Evolutionary conservation across 2,113 vertebrate genomes (phyloP), one percentile per base, ranked within the genome.

Genomic region (Equus quagga): DNA sequence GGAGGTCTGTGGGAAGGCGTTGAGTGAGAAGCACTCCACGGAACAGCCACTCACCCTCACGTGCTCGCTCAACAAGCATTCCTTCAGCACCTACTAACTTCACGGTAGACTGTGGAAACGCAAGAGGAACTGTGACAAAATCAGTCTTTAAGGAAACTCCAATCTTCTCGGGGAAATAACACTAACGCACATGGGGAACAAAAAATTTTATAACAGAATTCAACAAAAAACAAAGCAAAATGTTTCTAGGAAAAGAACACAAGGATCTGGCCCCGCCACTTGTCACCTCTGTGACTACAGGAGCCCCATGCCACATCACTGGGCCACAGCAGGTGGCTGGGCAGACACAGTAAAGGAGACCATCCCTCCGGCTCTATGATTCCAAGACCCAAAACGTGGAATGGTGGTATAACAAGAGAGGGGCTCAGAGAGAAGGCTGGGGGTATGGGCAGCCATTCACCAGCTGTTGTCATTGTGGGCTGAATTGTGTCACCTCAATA

Each of bases 21-120:
- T 24, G 76, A 0, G 8, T 46, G 31, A 94, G 28, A 36, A 23
- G 26, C 3, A 0, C 0, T 3, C 21, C 64, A 12, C 26, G 19
- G 17, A 24, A n/a, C 0, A 0, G 69, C 80, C 44, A 2, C 33
- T 41, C 28, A 41, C 44, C 56, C 24, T 17, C 54, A 0, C 4
- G 80, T 6, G 11, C 23, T 58, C 64, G 36, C 46, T 4, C 56
- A 56, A 2, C 6, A 7, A 44, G 15, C 8, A 69, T 69, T 41
- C 8, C 8, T 36, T 44, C 21, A n/a, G 0, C 2, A 64, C 36
- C 69, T 2, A 49, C 17, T 1, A 33, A 58, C 69, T 62, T 67
- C 36, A 1, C 0, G 15, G 58, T 4, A 44, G 91, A 28, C 5
- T 6, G 18, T 0, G 19, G 33, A 60, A 28, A 26, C 1, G 8